phyloP scores from a whole-genome alignment of 2,888 invertebrate genomes.

The Agrilus mali region DNA sequence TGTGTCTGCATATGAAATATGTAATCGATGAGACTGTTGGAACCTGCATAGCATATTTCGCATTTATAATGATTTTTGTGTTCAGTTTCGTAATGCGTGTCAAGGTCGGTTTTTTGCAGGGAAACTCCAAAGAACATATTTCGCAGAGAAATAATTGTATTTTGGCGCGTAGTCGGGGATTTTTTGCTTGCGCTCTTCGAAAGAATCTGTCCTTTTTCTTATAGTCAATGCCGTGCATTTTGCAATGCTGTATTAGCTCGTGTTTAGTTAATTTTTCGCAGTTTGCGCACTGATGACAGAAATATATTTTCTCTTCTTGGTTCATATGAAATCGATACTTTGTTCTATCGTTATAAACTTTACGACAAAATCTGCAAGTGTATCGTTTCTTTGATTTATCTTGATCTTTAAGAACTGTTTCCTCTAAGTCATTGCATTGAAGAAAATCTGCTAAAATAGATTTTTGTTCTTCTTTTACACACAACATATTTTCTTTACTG shows the following conservation, averaged over 20 bases:
- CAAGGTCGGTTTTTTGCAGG: constrained; percentile 1
- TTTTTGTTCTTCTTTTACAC: no score
- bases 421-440: no score
- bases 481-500: no score
- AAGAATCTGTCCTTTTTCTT: constrained; percentile 7
- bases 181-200: constrained; percentile 6
- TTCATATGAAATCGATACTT: no score
- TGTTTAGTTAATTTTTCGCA: constrained; percentile 5
- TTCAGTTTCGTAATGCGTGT: constrained; percentile 6
- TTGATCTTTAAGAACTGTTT: no score
- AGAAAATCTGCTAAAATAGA: no score
- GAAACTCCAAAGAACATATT: constrained; percentile 8
- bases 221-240: constrained; percentile 2
- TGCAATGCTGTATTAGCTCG: constrained; percentile 7
- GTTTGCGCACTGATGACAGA: constrained; percentile 9
- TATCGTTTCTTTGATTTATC: no score
- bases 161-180: constrained; percentile 8
- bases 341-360: no score
- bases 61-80: constrained; percentile 11
- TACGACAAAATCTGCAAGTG: no score
- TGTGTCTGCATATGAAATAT: constrained; percentile 11
- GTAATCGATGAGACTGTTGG: constrained; percentile 12
- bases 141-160: constrained; percentile 9
- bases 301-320: constrained; percentile 1
- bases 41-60: constrained; percentile 11